Conservation (phyloP, 2,888 invertebrate species). For the Hetaerina titia region DNA sequence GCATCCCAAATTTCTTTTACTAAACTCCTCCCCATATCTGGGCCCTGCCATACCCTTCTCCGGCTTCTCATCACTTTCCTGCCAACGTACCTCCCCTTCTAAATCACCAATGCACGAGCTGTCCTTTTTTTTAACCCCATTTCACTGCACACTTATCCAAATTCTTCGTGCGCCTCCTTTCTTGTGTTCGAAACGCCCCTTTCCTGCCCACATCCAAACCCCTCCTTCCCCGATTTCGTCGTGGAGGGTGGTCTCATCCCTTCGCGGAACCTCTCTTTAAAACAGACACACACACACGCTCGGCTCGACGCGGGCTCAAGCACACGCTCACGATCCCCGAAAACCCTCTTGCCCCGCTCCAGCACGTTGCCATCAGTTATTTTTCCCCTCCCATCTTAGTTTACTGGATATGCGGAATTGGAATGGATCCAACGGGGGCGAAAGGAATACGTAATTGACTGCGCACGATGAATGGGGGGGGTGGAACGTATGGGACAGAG, state of each 20-base stretch:
- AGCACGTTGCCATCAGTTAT: conserved; percentile 47
- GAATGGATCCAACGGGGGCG: conserved; percentile 55
- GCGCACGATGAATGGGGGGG: conserved; percentile 12
- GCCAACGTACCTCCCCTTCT: neutral
- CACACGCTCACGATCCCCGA: neutral
- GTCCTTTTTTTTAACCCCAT: neutral
- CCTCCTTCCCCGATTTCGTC: too few relatives aligned
- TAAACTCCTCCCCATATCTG: neutral
- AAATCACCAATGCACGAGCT: neutral
- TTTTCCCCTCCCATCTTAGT: conserved; percentile 9
- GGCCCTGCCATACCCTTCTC: neutral
- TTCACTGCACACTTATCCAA: neutral
- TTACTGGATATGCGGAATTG: conserved; percentile 53
- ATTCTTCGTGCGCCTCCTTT: neutral
- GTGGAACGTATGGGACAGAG: neutral
- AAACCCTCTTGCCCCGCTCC: neutral
- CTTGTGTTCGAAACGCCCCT: neutral
- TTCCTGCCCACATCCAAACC: too few relatives aligned
- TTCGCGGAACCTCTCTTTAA: neutral
- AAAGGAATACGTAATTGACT: conserved; percentile 63
- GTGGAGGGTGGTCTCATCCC: neutral
- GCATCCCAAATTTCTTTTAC: neutral
- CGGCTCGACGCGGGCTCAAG: neutral
- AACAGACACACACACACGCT: neutral
- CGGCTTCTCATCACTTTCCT: neutral